Conservation (phyloP, 2,113 vertebrate genomes). For the Poeciliopsis retropinna region DNA sequence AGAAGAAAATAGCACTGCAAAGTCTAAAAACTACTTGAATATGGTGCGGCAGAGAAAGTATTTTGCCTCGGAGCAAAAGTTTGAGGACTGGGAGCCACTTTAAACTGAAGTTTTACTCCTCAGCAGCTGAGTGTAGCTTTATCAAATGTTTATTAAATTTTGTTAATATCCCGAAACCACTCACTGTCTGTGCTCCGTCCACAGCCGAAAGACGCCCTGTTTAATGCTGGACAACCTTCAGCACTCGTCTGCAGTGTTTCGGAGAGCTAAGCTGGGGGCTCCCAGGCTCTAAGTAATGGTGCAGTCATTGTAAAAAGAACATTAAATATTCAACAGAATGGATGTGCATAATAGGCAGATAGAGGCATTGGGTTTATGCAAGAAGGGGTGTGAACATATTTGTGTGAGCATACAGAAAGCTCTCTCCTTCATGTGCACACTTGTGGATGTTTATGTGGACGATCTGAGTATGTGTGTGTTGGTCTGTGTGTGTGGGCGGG, state of each 20-base stretch:
- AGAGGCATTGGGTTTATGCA: conserved; percentile 51
- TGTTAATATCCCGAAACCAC: conserved; percentile 26
- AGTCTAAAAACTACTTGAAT: conserved; percentile 18
- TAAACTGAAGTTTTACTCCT: conserved; percentile 13
- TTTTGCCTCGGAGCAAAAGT: conserved; percentile 28
- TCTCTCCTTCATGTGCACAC: conserved; percentile 46
- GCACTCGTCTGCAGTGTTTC: conserved; percentile 57
- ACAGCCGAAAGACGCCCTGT: conserved; percentile 20
- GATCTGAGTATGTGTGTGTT: conserved; percentile 3
- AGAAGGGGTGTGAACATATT: conserved; percentile 39
- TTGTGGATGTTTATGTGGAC: conserved; percentile 31
- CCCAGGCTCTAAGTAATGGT: conserved; percentile 68
- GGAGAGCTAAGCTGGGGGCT: conserved; percentile 56
- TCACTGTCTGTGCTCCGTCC: conserved; percentile 5
- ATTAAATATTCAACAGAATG: conserved; percentile 79
- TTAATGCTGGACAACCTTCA: conserved; percentile 50
- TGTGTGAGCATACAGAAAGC: conserved; percentile 34
- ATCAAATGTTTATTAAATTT: conserved; percentile 43
- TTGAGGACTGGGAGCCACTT: conserved; percentile 13
- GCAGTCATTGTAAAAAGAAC: conserved; percentile 77
- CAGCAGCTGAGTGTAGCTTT: conserved; percentile 9
- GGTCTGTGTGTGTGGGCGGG: conserved; percentile 31
- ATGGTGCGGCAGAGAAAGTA: conserved; percentile 8
- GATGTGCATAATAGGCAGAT: conserved; percentile 76
- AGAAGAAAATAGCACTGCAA: not conserved